phyloP scores from a whole-genome alignment of 2,888 invertebrate genomes.

The Plebejus argus region DNA sequence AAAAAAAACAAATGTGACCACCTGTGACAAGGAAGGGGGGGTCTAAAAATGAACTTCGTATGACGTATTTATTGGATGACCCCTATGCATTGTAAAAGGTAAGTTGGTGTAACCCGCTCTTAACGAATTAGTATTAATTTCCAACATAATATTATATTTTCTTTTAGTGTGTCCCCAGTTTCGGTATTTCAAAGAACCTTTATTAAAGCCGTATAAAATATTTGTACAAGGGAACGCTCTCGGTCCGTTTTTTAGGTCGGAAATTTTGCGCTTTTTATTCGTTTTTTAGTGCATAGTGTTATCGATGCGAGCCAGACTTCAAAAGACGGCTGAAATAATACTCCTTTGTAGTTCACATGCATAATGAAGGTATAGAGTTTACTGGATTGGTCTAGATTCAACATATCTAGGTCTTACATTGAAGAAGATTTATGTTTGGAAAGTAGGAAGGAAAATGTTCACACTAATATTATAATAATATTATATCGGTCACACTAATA shows the following conservation, averaged over 20 bases:
- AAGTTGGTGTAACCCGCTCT: no score
- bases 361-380: not conserved
- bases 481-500: no score
- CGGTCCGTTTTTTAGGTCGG: not conserved
- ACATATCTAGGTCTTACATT: no score
- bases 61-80: no score
- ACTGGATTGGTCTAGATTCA: no score
- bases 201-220: not conserved
- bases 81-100: no score
- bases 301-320: not conserved
- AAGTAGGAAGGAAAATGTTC: no score
- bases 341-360: not conserved
- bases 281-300: not conserved
- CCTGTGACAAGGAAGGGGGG: no score
- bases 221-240: slow-evolving; percentile 6
- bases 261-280: slow-evolving; percentile 5
- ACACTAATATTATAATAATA: no score
- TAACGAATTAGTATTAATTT: not conserved
- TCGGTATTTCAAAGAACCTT: not conserved
- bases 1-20: no score
- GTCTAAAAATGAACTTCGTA: no score
- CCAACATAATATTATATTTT: not conserved
- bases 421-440: no score
- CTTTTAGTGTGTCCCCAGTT: not conserved
- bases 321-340: slow-evolving; percentile 22